These are phyloP conservation scores for Orchesella cincta DNA, from an alignment of 1,140 invertebrate species.

Conservation along the genomic window DNA sequence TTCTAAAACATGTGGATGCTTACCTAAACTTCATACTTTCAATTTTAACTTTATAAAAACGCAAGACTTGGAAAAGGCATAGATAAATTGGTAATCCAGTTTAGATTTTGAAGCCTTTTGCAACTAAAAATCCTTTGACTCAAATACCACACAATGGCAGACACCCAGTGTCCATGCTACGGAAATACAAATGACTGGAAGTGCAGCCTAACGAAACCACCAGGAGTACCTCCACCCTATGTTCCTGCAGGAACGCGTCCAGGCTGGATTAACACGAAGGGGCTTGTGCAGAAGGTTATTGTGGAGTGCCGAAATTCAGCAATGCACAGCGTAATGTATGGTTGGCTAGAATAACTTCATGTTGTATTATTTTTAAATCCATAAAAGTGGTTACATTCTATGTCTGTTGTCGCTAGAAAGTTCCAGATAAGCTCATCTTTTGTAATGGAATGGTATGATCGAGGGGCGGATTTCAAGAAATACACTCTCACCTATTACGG, in stretches of 20 bases:
- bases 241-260: neutral
- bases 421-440: conserved; percentile 58
- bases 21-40: too few species aligned
- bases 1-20: too few species aligned
- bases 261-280: neutral
- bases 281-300: neutral
- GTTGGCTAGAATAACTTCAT: neutral
- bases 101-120: too few species aligned
- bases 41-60: too few species aligned
- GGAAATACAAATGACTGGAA: conserved; percentile 3
- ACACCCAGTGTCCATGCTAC: neutral
- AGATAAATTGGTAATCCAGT: too few species aligned
- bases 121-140: too few species aligned
- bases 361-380: too few species aligned
- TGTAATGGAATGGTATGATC: conserved; percentile 80
- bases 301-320: neutral
- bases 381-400: too few species aligned
- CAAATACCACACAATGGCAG: too few species aligned
- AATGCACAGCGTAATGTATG: neutral
- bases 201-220: neutral
- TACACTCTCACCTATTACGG: conserved; percentile 76
- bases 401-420: neutral
- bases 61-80: too few species aligned
- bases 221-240: neutral
- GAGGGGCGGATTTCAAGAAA: conserved; percentile 69